Conservation (phyloP, 2,113 vertebrate species). For the Microcebus jonahi region DNA sequence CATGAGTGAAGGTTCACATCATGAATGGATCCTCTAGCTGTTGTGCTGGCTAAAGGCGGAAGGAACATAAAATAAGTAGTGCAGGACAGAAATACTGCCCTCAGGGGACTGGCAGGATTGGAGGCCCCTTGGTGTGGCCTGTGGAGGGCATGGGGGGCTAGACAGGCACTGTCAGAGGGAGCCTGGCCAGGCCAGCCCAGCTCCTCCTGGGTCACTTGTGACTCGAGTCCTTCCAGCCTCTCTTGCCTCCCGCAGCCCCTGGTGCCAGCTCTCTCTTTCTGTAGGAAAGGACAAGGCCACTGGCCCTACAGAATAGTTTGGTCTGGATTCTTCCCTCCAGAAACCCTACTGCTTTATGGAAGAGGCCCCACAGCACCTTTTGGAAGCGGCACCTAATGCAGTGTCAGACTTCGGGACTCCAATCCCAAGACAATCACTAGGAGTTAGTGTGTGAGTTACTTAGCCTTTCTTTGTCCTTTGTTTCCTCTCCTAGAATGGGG, state of each 20-base stretch:
- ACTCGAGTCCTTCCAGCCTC: background rate
- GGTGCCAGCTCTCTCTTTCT: background rate
- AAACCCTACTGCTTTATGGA: background rate
- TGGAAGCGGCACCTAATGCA: background rate
- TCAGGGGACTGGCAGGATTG: background rate
- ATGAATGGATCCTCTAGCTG: background rate
- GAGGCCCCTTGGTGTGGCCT: background rate
- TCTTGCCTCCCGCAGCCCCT: background rate
- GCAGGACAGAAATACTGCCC: background rate
- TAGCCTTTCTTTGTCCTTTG: background rate
- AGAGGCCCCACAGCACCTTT: background rate
- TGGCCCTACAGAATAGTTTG: background rate
- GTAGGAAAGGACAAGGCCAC: background rate
- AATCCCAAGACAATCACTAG: background rate
- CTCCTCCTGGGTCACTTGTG: background rate
- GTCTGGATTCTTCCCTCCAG: background rate
- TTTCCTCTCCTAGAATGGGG: background rate
- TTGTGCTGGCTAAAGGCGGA: background rate
- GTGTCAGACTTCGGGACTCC: background rate
- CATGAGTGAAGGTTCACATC: background rate
- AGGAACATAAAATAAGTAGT: background rate
- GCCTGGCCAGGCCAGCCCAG: background rate
- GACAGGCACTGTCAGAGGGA: background rate
- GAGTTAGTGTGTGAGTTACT: background rate
- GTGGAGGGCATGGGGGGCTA: background rate